phyloP scores from a whole-genome alignment of 2,888 invertebrate species.

The Pachycephus smyrnensis region DNA sequence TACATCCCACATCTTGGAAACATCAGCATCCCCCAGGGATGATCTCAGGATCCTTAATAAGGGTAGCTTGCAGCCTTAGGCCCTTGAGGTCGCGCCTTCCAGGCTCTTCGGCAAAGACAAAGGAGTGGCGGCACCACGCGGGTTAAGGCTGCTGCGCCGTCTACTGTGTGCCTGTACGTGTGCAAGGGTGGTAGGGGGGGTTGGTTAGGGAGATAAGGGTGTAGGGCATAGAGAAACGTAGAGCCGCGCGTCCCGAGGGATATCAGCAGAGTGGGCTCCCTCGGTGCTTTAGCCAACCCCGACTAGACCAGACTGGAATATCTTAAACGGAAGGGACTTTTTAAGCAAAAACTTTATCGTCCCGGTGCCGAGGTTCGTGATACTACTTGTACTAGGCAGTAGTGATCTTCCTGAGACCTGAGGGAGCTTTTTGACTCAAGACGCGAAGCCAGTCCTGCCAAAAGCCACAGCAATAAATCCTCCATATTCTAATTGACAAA shows the following conservation, averaged over 20 bases:
- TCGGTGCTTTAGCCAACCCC: conserved; percentile 47
- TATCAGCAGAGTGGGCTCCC: conserved; percentile 59
- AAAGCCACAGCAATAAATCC: conserved; percentile 41
- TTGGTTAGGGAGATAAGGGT: conserved; percentile 49
- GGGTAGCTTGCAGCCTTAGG: not conserved
- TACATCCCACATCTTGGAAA: not conserved
- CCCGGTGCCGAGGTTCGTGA: not conserved
- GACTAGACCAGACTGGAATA: conserved; percentile 58
- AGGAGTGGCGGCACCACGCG: not conserved
- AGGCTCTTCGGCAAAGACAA: not conserved
- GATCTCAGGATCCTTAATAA: not conserved
- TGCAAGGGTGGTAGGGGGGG: not conserved
- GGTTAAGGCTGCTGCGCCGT: conserved; percentile 29
- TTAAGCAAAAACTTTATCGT: conserved; percentile 55
- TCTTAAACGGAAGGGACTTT: conserved; percentile 57
- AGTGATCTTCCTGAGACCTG: not conserved
- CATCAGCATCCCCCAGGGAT: not conserved
- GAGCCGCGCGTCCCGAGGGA: conserved; percentile 57
- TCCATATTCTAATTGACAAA: conserved; percentile 50
- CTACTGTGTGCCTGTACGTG: conserved; percentile 26
- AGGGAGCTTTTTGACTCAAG: not conserved
- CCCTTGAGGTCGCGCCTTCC: conserved; percentile 6
- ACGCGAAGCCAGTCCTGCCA: conserved; percentile 23
- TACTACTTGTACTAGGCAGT: not conserved
- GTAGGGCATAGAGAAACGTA: conserved; percentile 38